Base-by-base conservation (phyloP, 1,140 invertebrate genomes). In the Orchesella cincta region DNA sequence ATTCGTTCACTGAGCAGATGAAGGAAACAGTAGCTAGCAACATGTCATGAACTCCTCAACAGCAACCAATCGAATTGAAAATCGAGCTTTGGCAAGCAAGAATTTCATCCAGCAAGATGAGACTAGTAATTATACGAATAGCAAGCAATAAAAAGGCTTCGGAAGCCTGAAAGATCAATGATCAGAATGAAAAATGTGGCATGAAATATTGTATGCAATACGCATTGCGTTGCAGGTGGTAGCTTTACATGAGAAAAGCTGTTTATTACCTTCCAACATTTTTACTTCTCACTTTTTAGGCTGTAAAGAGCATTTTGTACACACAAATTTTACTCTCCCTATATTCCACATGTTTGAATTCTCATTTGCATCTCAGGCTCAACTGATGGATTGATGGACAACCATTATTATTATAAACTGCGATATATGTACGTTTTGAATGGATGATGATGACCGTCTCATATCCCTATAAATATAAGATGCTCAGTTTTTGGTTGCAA, bases 301-400 rank as follows among this genome's bases (percentile, higher is more conserved):
- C 20, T 20, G 8, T 46, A 46, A 46, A 46, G 20, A 46, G 8
- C 8, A 12, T 12, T 46, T 46, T 20, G 39, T 20, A 46, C 39
- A 46, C 20, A 20, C 39, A 46, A 46, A 46, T 46, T 46, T 46
- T 46, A 46, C 20, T 8, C 8, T 46, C 20, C 20, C 8, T 20
- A 46, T 46, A 46, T 46, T 46, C 8, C 20, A 20, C 39, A 46
- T 46, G 8, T 12, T 8, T 20, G 39, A 20, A 46, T 8, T 12
- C 39, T 46, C 8, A 46, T 8, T 46, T 46, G n/a, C n/a, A n/a
- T 46, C 20, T 20, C 39, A 12, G 8, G 8, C 39, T 46, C 8
- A 46, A 29, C 31, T 67, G 62, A 67, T 67, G n/a, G 31, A 29
- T 67, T 67, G 62, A 67, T 67, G 62, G 62, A 67, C 62, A 67